These are phyloP conservation scores for Pipra filicauda DNA, from an alignment of 2,113 vertebrate genomes.

Conservation along the genomic window DNA sequence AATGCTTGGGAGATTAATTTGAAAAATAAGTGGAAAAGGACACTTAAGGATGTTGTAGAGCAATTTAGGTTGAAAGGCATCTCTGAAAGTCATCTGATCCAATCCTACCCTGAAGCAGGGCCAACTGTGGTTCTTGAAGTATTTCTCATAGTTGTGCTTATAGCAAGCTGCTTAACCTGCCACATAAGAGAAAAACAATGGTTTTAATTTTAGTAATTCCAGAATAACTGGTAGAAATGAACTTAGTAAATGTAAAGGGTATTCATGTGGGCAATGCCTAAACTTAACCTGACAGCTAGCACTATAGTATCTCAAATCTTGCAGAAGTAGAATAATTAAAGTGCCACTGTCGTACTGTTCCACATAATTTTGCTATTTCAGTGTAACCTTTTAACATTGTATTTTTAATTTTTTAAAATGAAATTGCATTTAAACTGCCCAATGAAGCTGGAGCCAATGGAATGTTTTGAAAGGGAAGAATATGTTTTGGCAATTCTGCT, in stretches of 20 bases:
- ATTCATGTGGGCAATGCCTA: neutral
- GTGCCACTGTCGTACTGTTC: neutral
- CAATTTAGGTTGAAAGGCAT: neutral
- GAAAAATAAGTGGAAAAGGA: neutral
- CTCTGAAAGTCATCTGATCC: neutral
- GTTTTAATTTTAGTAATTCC: neutral
- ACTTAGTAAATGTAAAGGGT: neutral
- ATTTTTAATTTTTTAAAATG: constrained; percentile 26
- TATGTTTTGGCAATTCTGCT: constrained; percentile 48
- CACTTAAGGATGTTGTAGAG: neutral
- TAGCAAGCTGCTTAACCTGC: neutral
- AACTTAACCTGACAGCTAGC: neutral
- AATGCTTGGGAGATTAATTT: neutral
- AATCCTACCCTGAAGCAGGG: neutral
- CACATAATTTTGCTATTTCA: neutral
- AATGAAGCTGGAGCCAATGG: constrained; percentile 11
- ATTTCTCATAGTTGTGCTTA: neutral
- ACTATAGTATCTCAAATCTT: neutral
- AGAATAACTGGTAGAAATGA: neutral
- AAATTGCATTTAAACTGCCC: neutral
- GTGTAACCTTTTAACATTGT: neutral
- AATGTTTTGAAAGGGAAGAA: constrained; percentile 60
- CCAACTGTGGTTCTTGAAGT: neutral
- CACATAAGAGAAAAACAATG: neutral
- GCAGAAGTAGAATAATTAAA: neutral